Percentiles rank a stretch among this genome's conserved stretches.
phyloP scores from a whole-genome alignment of 1,140 invertebrate species.

The Drosophila sproati region DNA sequence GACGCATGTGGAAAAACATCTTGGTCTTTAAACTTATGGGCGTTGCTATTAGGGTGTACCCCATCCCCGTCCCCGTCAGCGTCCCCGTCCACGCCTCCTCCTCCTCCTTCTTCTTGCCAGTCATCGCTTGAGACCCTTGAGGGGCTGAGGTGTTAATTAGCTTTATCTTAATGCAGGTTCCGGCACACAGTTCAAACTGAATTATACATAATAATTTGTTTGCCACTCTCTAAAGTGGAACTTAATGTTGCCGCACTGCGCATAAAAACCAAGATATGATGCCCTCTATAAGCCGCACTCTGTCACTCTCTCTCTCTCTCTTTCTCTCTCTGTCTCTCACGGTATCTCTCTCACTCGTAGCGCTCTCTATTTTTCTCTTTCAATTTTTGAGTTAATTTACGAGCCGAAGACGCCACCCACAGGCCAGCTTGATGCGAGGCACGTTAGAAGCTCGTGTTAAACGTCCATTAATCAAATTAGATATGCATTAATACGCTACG shows the following conservation, averaged over 20 bases:
- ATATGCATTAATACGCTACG: slow-evolving; percentile 73
- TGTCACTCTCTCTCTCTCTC: neutral
- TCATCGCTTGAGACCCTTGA: neutral
- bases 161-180: slow-evolving; percentile 82
- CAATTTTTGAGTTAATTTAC: neutral
- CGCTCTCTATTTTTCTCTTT: neutral
- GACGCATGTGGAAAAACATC: slow-evolving; percentile 44
- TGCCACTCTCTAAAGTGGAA: slow-evolving; percentile 78
- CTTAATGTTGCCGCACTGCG: slow-evolving; percentile 65
- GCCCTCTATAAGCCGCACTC: slow-evolving; percentile 6
- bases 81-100: too few relatives aligned
- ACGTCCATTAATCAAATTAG: slow-evolving; percentile 80
- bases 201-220: slow-evolving; percentile 83
- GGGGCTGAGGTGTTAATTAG: slow-evolving; percentile 77
- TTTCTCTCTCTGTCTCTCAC: neutral
- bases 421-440: slow-evolving; percentile 11
- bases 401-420: slow-evolving; percentile 32
- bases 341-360: neutral
- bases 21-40: slow-evolving; percentile 28
- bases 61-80: too few relatives aligned
- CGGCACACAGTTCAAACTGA: slow-evolving; percentile 82
- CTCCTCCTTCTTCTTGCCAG: too few relatives aligned
- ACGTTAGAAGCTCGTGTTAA: slow-evolving; percentile 71
- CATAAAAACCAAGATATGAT: slow-evolving; percentile 49
- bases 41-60: slow-evolving; percentile 31